Evolutionary conservation across 2,888 invertebrate species (phyloP).

Genomic region (Drosophila parthenogenetica): DNA sequence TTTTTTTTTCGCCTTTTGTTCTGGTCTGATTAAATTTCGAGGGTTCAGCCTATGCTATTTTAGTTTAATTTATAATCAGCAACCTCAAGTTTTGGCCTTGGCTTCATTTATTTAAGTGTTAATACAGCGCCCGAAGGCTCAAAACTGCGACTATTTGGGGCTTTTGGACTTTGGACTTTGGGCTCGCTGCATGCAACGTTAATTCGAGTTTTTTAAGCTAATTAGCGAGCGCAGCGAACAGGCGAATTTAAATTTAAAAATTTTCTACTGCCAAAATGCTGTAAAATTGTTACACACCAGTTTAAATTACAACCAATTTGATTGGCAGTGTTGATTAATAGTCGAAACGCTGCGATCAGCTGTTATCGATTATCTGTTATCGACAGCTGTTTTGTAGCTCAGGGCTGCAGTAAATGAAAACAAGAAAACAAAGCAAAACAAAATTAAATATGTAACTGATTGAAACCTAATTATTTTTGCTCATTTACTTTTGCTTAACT

Average conservation of each 20-base stretch:
- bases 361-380: background rate
- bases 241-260: conserved; percentile 7
- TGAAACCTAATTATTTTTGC: conserved; percentile 10
- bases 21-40: conserved; percentile 63
- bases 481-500: conserved; percentile 16
- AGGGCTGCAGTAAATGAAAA: too few species aligned
- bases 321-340: conserved; percentile 2
- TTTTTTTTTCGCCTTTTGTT: conserved; percentile 36
- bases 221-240: conserved; percentile 8
- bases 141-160: conserved; percentile 23
- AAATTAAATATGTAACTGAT: background rate
- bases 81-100: conserved; percentile 35
- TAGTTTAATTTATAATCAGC: conserved; percentile 44
- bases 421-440: background rate
- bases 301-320: background rate
- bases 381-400: background rate
- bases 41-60: conserved; percentile 34
- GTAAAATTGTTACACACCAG: background rate
- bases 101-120: conserved; percentile 33
- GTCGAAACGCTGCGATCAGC: background rate
- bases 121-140: conserved; percentile 11
- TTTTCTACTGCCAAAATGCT: too few species aligned
- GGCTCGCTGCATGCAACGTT: conserved; percentile 11
- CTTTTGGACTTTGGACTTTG: conserved; percentile 1
- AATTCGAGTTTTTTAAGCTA: conserved; percentile 27